Evolutionary conservation across 2,888 invertebrate species (phyloP), one percentile per base, ranked within the genome.

Genomic region (Tortricodes alternella): DNA sequence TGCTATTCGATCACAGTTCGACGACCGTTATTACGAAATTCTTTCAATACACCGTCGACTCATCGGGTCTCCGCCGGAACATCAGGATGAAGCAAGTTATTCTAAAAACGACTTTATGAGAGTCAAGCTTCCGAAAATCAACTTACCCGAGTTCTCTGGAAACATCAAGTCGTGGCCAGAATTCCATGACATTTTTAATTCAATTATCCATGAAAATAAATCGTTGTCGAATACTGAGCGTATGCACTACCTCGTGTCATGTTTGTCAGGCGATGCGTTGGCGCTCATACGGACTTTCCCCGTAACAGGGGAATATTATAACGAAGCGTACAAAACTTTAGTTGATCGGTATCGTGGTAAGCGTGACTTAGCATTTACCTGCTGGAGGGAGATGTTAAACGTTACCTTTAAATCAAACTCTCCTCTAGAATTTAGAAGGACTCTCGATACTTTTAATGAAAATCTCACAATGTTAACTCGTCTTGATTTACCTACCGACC

Each of bases 231-330:
- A 43, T 9, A 43, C 41, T 9, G 41, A 43, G 11, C 41, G 41
- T 23, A 43, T 43, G 41, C 24, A 43, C 16, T 43, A 43, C 21
- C 41, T 43, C 11, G 27, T 43, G 7, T 43, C 41, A 16, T 43
- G 41, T 43, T 43, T 43, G 11, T 43, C 24, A 4, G 41, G 41
- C 6, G 41, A 43, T n/a, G 41, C 41, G 8, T 16, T 43, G 16
- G 24, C 27, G 1, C 41, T 43, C 9, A 27, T 43, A 9, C 41
- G 27, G 4, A 43, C 41, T 7, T 43, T 43, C 9, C 41, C 41
- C 16, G 41, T 43, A 1, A 27, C 41, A n/a, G 41, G 24, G 13
- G 8, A 15, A 9, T 43, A 43, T 23, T 43, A 43, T 5, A 6
- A 2, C 16, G 41, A 7, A 15, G 27, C 41, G 8, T 43, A 43